Base-by-base conservation (phyloP, 2,797 vertebrate species). In the Coluber constrictor region DNA sequence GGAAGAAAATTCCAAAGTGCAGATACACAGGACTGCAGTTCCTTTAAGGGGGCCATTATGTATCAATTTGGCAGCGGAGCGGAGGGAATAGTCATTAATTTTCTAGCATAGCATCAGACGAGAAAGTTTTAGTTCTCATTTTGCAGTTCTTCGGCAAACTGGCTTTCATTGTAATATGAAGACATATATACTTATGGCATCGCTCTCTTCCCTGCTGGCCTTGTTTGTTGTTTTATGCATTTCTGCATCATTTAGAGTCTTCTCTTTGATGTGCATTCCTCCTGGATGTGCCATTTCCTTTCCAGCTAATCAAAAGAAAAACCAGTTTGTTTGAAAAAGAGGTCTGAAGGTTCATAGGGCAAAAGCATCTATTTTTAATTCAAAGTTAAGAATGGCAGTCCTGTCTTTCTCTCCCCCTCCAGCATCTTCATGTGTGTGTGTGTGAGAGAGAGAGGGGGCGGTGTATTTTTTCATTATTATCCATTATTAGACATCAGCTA, bases 211-310 rank as follows among this genome's bases (percentile, higher is more conserved):
- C 97, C 97, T 97, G 97, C 96, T 97, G 97, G 97, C 94, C 96
- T 97, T 98, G 98, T 98, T 93, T 98, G 98, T 98, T 98, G 97
- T 98, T 98, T 98, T 98, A 97, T 97, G 97, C 97, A 96, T 98
- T 98, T 98, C 98, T 98, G 98, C 98, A 98, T 98, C 98, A 98
- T 98, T 98, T 98, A 97, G 96, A 98, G 95, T 95, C 97, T 97
- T 96, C 90, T 93, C 98, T 98, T 98, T 98, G 98, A 98, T 98
- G 97, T 97, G 93, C 97, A 98, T 98, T 98, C 97, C 97, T 98
- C 96, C 96, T 98, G 97, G 97, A 98, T 97, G 96, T 97, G 97
- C 1, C 47, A 97, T 97, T 98, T 98, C 97, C 97, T 98, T 98
- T 98, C 97, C 94, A 5, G 96, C 96, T 97, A 97, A 97, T 91